A percentile compares a stretch with the other conserved stretches of the same genome.
Evolutionary conservation across 2,888 invertebrate genomes (phyloP).

Genomic region (Zaprionus bogoriensis): DNA sequence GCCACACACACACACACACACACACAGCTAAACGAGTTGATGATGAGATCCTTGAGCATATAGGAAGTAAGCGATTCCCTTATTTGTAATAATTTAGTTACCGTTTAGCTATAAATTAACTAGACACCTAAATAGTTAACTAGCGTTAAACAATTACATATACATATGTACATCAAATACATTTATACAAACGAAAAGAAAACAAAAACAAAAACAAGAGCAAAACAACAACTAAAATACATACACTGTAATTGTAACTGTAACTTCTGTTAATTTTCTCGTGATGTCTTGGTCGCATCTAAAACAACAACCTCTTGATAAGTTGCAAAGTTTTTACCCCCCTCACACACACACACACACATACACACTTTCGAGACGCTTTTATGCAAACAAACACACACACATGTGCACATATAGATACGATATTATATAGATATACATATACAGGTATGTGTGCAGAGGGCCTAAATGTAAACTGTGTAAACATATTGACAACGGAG

Average conservation of each 20-base stretch:
- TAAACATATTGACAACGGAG: constrained; percentile 48
- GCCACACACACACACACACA: neutral
- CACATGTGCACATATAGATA: constrained; percentile 11
- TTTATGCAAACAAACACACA: constrained; percentile 46
- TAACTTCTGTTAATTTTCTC: constrained; percentile 58
- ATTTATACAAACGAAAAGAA: constrained; percentile 25
- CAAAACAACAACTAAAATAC: constrained; percentile 27
- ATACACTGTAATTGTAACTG: constrained; percentile 3
- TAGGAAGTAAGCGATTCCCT: constrained; percentile 65
- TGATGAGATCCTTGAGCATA: constrained; percentile 36
- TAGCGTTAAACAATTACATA: constrained; percentile 43
- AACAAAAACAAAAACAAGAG: constrained; percentile 22
- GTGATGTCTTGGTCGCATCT: constrained; percentile 82
- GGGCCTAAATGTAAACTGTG: constrained; percentile 48
- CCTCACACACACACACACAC: neutral
- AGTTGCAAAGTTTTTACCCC: constrained; percentile 63
- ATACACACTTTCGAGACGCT: neutral
- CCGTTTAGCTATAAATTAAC: constrained; percentile 47
- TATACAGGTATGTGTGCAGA: constrained; percentile 6
- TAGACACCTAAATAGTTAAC: constrained; percentile 53
- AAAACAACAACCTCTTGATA: constrained; percentile 79
- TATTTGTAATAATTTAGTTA: constrained; percentile 68
- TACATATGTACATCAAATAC: constrained; percentile 33
- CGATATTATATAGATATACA: constrained; percentile 12
- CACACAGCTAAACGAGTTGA: constrained; percentile 21